These are phyloP conservation scores for Andrena haemorrhoa DNA, from an alignment of 2,888 invertebrate genomes.

Conservation along the genomic window DNA sequence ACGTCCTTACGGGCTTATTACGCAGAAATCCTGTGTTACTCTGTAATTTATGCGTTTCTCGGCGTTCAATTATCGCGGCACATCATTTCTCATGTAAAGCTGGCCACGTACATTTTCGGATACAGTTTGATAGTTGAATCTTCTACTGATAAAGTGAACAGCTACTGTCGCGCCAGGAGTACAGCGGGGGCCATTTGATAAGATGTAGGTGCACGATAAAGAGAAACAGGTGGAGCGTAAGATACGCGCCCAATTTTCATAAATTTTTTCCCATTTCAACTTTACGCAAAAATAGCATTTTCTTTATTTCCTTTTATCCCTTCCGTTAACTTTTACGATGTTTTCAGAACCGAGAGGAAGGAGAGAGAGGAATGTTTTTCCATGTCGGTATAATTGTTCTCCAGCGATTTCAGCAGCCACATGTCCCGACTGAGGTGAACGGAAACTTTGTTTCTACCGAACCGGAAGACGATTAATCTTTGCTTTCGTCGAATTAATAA, in stretches of 20 bases:
- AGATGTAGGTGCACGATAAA: no score
- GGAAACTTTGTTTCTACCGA: constrained; percentile 18
- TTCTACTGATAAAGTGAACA: no score
- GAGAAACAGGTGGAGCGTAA: no score
- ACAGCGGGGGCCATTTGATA: no score
- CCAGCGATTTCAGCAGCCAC: constrained; percentile 1
- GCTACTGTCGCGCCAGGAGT: no score
- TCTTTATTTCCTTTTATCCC: no score
- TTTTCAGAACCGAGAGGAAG: no score
- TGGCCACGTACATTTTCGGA: not conserved
- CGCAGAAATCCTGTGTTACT: constrained; percentile 2
- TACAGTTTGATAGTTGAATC: no score
- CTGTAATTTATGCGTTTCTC: not conserved
- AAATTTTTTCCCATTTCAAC: no score
- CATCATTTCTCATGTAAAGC: not conserved
- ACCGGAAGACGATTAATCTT: constrained; percentile 43
- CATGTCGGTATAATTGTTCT: not conserved
- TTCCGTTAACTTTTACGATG: not conserved
- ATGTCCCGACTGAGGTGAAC: constrained; percentile 1
- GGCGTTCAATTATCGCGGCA: no score
- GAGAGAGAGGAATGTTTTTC: not conserved
- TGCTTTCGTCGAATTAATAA: constrained; percentile 46
- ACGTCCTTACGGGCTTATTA: constrained; percentile 32
- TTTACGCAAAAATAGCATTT: no score
- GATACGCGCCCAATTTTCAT: no score